Percentiles rank a stretch among this genome's conserved stretches.
Evolutionary conservation across 2,888 invertebrate species (phyloP).

Genomic region (Notodonta dromedarius): DNA sequence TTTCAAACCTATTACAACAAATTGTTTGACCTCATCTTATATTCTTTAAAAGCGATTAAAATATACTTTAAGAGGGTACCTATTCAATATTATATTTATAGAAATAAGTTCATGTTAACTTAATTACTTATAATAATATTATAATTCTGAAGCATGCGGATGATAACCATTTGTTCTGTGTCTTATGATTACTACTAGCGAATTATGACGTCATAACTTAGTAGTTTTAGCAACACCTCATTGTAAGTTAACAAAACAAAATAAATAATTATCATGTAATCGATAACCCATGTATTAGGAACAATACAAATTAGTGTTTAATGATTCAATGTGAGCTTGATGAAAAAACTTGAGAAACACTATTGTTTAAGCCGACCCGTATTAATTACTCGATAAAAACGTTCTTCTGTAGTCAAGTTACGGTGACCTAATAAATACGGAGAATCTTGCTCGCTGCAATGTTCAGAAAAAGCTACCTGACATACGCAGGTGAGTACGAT

Average conservation of each 20-base stretch:
- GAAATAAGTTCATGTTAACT: too few species aligned
- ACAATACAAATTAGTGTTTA: conserved; percentile 49
- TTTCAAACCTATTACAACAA: conserved; percentile 18
- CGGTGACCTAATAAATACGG: conserved; percentile 9
- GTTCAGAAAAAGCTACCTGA: conserved; percentile 6
- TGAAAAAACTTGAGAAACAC: conserved; percentile 53
- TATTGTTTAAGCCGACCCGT: conserved; percentile 44
- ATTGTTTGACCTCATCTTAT: conserved; percentile 16
- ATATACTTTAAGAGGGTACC: conserved; percentile 18
- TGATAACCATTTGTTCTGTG: too few species aligned
- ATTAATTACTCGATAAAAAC: conserved; percentile 37
- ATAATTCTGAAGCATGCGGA: too few species aligned
- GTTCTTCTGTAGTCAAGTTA: conserved; percentile 20
- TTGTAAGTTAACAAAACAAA: conserved; percentile 9
- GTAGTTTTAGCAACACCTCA: too few species aligned
- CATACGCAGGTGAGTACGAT: neutral
- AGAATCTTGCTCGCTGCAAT: conserved; percentile 19
- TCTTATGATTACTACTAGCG: too few species aligned
- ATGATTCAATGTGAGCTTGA: conserved; percentile 24
- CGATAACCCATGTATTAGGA: conserved; percentile 37
- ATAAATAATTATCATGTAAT: conserved; percentile 41
- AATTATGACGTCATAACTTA: too few species aligned
- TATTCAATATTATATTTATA: neutral
- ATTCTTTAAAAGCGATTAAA: conserved; percentile 14
- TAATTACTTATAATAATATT: too few species aligned